Evolutionary conservation across 2,113 vertebrate species (phyloP).

Genomic region (Limnothrissa miodon): DNA sequence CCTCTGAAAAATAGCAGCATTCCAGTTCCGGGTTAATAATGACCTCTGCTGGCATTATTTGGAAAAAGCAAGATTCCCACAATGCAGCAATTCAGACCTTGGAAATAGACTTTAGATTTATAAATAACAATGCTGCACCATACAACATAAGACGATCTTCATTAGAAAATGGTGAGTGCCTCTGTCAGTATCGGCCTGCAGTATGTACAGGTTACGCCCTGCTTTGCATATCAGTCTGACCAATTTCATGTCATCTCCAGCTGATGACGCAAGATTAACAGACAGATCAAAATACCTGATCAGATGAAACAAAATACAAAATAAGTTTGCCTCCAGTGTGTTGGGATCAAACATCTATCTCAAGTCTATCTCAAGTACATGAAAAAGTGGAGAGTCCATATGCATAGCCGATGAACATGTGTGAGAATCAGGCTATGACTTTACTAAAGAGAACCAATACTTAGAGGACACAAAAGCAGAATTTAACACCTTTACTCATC

Average conservation of each 20-base stretch:
- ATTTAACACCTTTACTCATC: background rate
- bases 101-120: background rate
- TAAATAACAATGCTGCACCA: background rate
- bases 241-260: too few species aligned
- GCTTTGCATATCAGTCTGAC: too few species aligned
- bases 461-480: background rate
- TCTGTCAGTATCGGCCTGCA: background rate
- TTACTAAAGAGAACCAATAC: background rate
- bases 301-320: too few species aligned
- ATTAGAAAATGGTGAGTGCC: background rate
- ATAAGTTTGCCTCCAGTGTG: too few species aligned
- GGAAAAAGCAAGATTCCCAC: background rate
- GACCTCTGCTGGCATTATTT: background rate
- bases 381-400: too few species aligned
- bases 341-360: too few species aligned
- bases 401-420: too few species aligned
- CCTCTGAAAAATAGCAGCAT: background rate
- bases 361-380: too few species aligned
- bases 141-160: background rate
- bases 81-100: too few species aligned
- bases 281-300: too few species aligned
- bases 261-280: background rate
- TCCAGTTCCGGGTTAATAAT: background rate
- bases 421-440: background rate
- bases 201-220: too few species aligned